phyloP scores from a whole-genome alignment of 1,140 invertebrate species.

The Liolophura sinensis region DNA sequence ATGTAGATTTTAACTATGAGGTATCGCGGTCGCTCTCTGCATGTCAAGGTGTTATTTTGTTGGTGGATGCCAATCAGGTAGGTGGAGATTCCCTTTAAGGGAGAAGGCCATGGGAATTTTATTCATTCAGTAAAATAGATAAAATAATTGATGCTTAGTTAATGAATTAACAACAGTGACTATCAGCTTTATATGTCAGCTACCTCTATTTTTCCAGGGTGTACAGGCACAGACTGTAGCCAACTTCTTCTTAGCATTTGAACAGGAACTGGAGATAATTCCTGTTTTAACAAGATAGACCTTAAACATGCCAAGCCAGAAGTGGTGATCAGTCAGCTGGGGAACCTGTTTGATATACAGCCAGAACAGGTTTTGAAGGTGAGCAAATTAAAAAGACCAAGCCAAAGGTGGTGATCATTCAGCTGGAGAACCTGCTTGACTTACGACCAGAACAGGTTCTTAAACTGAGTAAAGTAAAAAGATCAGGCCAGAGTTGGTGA shows the following conservation, averaged over 20 bases:
- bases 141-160: too few species aligned
- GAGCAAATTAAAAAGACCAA: conserved; percentile 64
- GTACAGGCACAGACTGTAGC: conserved; percentile 98
- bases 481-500: conserved; percentile 80
- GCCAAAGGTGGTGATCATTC: conserved; percentile 75
- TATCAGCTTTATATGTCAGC: not conserved
- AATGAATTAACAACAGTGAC: not conserved
- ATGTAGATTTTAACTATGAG: conserved; percentile 98
- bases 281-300: conserved; percentile 98
- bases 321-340: conserved; percentile 69
- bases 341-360: conserved; percentile 84
- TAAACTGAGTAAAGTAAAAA: conserved; percentile 69
- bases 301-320: conserved; percentile 88
- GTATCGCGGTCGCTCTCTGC: conserved; percentile 82
- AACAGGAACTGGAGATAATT: conserved; percentile 79
- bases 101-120: not conserved
- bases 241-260: conserved; percentile 92
- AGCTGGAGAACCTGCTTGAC: conserved; percentile 84
- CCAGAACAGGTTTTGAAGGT: conserved; percentile 70
- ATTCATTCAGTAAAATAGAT: too few species aligned
- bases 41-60: conserved; percentile 91
- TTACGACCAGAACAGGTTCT: conserved; percentile 73
- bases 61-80: conserved; percentile 94
- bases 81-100: not conserved
- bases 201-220: conserved; percentile 60